Evolutionary conservation across 2,113 vertebrate genomes (phyloP), one percentile per base, ranked within the genome.

Genomic region (Hyla sarda): DNA sequence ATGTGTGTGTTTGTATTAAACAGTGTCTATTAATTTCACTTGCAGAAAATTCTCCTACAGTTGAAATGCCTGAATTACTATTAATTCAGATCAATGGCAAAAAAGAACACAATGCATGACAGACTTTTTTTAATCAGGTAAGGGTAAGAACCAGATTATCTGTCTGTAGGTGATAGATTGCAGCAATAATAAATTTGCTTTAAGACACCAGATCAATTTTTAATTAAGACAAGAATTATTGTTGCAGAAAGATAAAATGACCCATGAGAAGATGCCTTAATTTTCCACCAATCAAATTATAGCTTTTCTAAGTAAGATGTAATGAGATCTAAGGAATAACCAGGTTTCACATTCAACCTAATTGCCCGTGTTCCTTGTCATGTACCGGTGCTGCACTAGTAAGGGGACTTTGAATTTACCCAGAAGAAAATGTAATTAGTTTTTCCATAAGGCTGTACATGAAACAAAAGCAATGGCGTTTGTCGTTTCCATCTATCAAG

Each of bases 191-290:
- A 98, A 97, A 99, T 99, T 99, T 97, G 97, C 96, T 97, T 96
- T 96, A 97, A 97, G 93, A 95, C 94, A 94, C 95, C 96, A 94
- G 97, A 99, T 99, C 98, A 99, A 99, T 99, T 98, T 99, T 99
- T 98, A 99, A 99, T 99, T 97, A 98, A 98, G 97, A 96, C 94
- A 95, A 99, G 96, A 98, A 99, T 98, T 98, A 98, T 97, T 96
- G 97, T 97, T 97, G 95, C 96, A 97, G 96, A 96, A 96, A 97
- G 96, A 96, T 97, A 96, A 98, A 98, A 99, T 97, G 96, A 97
- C 96, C 97, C 96, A 95, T 95, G 93, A 97, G 96, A 95, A 97
- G 95, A 95, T 94, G 94, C 95, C 96, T 96, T 97, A 96, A 97
- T 98, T 97, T 96, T 97, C 93, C 94, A 95, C 96, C 97, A 98